Evolutionary conservation across 2,888 invertebrate species (phyloP).

Genomic region (Venustoraphidia nigricollis): DNA sequence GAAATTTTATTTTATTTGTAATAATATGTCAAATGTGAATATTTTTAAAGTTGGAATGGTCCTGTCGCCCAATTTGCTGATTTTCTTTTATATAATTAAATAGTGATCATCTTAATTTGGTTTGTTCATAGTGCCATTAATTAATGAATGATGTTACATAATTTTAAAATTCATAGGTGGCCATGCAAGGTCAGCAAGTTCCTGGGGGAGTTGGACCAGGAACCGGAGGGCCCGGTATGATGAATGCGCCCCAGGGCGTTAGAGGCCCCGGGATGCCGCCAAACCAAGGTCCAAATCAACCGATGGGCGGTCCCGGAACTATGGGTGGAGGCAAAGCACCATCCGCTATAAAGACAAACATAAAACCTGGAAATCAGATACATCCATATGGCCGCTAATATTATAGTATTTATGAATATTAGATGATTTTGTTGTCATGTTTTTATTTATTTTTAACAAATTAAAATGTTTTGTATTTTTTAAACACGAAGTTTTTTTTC

Average conservation of each 20-base stretch:
- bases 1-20: no score
- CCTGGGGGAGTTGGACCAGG: slow-evolving; percentile 17
- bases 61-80: no score
- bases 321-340: slow-evolving; percentile 63
- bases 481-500: no score
- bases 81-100: no score
- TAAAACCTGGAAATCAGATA: slow-evolving; percentile 78
- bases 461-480: no score
- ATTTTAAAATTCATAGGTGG: background rate
- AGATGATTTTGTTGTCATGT: no score
- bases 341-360: slow-evolving; percentile 82
- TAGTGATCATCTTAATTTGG: no score
- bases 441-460: no score
- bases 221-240: slow-evolving; percentile 28
- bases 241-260: slow-evolving; percentile 30
- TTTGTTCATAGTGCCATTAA: no score
- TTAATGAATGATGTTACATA: background rate
- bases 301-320: slow-evolving; percentile 34
- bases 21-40: no score
- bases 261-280: slow-evolving; percentile 1
- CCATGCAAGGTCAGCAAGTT: slow-evolving; percentile 4
- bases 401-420: background rate
- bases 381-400: slow-evolving; percentile 64
- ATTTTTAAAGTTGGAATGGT: no score
- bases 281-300: background rate